Conservation (phyloP, 1,140 invertebrate species). For the Orius insidiosus region DNA sequence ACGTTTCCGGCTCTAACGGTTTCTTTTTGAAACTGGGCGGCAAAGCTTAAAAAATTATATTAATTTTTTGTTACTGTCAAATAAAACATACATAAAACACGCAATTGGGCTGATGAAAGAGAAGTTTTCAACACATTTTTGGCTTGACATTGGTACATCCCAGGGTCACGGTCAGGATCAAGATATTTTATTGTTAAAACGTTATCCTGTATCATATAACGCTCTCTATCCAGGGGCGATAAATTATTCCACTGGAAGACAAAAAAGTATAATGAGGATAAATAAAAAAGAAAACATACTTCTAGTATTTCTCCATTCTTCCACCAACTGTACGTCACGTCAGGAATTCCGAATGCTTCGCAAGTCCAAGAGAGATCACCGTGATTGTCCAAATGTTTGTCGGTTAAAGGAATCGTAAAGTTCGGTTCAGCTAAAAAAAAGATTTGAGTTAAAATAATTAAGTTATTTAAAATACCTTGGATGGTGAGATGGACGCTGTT, state of each 20-base stretch:
- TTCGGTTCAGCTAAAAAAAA: conserved; percentile 57
- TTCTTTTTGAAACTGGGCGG: conserved; percentile 79
- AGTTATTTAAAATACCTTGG: conserved; percentile 34
- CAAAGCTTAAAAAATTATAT: conserved; percentile 38
- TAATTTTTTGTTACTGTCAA: not conserved
- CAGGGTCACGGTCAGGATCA: conserved; percentile 62
- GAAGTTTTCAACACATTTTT: conserved; percentile 71
- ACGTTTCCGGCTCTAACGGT: conserved; percentile 72
- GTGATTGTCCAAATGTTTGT: conserved; percentile 77
- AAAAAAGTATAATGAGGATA: conserved; percentile 7
- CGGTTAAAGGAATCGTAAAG: conserved; percentile 75
- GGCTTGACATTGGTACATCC: conserved; percentile 92
- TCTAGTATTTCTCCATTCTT: conserved; percentile 53
- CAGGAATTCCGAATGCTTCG: conserved; percentile 88
- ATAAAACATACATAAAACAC: conserved; percentile 49
- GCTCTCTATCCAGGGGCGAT: conserved; percentile 44
- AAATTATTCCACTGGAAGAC: conserved; percentile 32
- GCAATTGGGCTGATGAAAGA: conserved; percentile 75
- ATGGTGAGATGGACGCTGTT: conserved; percentile 66
- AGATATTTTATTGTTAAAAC: conserved; percentile 65
- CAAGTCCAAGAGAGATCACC: conserved; percentile 80
- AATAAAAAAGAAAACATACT: conserved; percentile 3
- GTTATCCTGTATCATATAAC: conserved; percentile 72
- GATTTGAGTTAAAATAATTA: conserved; percentile 3
- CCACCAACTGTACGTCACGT: conserved; percentile 84